Evolutionary conservation across 2,888 invertebrate genomes (phyloP).

Genomic region (Apocheima hispidaria): DNA sequence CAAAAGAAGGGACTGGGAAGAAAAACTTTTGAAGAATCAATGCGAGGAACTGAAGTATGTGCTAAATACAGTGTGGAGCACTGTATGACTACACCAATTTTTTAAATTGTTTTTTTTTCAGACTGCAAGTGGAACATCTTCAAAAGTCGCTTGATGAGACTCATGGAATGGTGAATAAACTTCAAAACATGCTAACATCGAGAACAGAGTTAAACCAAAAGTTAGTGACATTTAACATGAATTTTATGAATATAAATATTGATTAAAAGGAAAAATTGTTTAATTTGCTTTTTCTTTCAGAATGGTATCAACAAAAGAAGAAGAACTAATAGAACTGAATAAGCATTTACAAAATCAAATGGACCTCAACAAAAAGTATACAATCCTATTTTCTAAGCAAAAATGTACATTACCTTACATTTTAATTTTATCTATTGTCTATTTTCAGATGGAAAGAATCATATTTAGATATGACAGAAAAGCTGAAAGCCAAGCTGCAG

Average conservation of each 20-base stretch:
- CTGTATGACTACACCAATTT: not conserved
- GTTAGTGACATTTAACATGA: constrained; percentile 52
- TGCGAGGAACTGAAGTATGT: constrained; percentile 74
- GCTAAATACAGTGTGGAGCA: not conserved
- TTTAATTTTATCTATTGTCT: no score
- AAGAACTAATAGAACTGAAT: constrained; percentile 78
- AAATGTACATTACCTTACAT: not conserved
- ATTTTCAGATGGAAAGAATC: constrained; percentile 87
- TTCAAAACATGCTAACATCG: constrained; percentile 72
- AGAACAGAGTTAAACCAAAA: constrained; percentile 72
- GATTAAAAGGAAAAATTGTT: not conserved
- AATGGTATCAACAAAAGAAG: constrained; percentile 83
- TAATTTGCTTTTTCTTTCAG: constrained; percentile 48
- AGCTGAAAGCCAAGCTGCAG: constrained; percentile 86
- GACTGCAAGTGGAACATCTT: constrained; percentile 78
- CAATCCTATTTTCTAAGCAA: not conserved
- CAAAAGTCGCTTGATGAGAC: constrained; percentile 79
- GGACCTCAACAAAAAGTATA: constrained; percentile 85
- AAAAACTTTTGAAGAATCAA: constrained; percentile 72
- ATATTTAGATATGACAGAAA: constrained; percentile 87
- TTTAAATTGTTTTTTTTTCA: no score
- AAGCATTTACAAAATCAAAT: constrained; percentile 87
- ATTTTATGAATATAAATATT: not conserved
- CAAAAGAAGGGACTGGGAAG: constrained; percentile 87
- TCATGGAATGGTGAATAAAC: constrained; percentile 74